Evolutionary conservation across 2,797 vertebrate species (phyloP), one percentile per base, ranked within the genome.

Genomic region (Poecilia picta): DNA sequence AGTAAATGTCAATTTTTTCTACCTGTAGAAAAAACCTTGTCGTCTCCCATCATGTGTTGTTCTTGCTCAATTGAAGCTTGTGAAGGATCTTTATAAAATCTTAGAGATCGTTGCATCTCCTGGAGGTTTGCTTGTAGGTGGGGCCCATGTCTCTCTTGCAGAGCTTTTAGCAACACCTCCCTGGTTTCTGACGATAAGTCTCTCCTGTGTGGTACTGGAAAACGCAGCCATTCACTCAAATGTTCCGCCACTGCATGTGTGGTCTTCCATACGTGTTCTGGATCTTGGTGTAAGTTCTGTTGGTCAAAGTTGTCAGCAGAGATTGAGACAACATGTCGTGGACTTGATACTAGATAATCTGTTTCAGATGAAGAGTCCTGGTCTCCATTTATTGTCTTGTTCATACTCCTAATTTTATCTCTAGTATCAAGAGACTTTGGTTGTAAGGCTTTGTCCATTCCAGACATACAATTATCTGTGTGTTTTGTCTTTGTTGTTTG

Each of bases 71-170:
- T 71, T 62, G 18, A 68, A 53, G 55, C 31, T 12, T 72, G 72
- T 72, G 78, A 1, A 3, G 72, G 43, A 41, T 75, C 28, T 64
- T 43, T 55, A 62, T 18, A 51, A 82, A 75, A 86, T 66, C 57
- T 73, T 59, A 89, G 76, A 49, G 23, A 33, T 28, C 13, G 83
- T 68, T 87, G 84, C 73, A 95, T 66, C 74, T 74, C 74, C 0
- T 75, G 79, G 55, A 95, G 89, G 85, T 94, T 94, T 70, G 91
- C 82, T 62, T 94, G 84, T 55, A 96, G 90, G 53, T 46, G 73
- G 18, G 85, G 72, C 43, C 96, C 93, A 28, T 96, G 94, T 0
- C 78, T 85, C 77, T 95, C 81, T 78, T 43, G 78, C 70, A 96
- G 85, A 28, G 87, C 79, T 59, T 88, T 89, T 73, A 94, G 70